phyloP scores from a whole-genome alignment of 2,888 invertebrate species.

The Dinocampus coccinellae region DNA sequence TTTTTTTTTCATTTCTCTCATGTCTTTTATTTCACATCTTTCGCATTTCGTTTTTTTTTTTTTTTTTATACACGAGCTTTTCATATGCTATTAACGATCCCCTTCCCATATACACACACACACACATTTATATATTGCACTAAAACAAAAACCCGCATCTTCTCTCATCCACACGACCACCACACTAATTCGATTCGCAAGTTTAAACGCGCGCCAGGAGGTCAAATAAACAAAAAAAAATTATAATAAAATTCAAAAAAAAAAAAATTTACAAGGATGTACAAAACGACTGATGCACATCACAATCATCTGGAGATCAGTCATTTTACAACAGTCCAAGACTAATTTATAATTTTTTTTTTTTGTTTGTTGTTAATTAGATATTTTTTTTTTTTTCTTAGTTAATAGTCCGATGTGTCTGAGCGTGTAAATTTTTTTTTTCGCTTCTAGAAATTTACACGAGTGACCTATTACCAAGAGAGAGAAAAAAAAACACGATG shows the following conservation, averaged over 20 bases:
- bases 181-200: slow-evolving; percentile 21
- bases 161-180: too few relatives aligned
- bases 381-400: too few relatives aligned
- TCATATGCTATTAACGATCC: too few relatives aligned
- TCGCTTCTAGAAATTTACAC: too few relatives aligned
- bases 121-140: too few relatives aligned
- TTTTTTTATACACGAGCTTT: too few relatives aligned
- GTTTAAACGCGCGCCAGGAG: slow-evolving; percentile 29
- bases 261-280: too few relatives aligned
- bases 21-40: too few relatives aligned
- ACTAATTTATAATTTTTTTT: slow-evolving; percentile 8
- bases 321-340: slow-evolving; percentile 28
- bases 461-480: not conserved
- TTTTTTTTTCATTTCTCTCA: too few relatives aligned
- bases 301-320: slow-evolving; percentile 21
- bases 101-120: too few relatives aligned
- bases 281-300: slow-evolving; percentile 7
- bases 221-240: slow-evolving; percentile 12
- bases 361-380: not conserved
- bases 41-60: too few relatives aligned
- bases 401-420: not conserved
- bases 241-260: not conserved
- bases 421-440: not conserved
- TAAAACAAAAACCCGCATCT: too few relatives aligned
- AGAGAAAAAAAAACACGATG: not conserved